phyloP scores from a whole-genome alignment of 1,140 invertebrate genomes.

The Harpegnathos saltator region DNA sequence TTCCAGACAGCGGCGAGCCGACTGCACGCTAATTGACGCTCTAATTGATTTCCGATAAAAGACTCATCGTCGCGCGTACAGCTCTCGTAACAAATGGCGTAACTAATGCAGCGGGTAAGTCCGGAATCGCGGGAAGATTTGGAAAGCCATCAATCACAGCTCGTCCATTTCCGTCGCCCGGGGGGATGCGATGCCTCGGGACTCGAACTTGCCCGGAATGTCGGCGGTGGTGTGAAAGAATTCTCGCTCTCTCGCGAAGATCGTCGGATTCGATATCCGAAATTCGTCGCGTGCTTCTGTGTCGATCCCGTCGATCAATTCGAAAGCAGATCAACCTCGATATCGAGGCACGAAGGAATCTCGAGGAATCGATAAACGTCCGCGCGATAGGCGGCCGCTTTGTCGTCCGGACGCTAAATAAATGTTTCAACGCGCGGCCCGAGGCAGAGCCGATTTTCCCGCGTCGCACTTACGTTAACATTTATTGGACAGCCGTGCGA shows the following conservation, averaged over 20 bases:
- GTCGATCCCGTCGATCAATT: conserved; percentile 36
- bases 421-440: conserved; percentile 56
- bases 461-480: conserved; percentile 40
- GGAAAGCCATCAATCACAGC: conserved; percentile 46
- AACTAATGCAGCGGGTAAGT: conserved; percentile 47
- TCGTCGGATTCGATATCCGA: conserved; percentile 54
- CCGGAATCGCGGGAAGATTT: conserved; percentile 29
- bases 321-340: conserved; percentile 61
- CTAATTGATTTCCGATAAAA: conserved; percentile 60
- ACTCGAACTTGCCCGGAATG: conserved; percentile 16
- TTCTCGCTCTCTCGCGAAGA: neutral
- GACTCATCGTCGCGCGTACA: conserved; percentile 22
- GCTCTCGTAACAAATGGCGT: conserved; percentile 30
- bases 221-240: conserved; percentile 11
- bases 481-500: conserved; percentile 49
- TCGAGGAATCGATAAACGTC: conserved; percentile 62
- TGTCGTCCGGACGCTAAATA: conserved; percentile 45
- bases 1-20: neutral
- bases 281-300: conserved; percentile 49
- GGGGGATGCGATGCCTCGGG: conserved; percentile 25
- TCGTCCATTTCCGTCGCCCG: conserved; percentile 37
- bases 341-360: conserved; percentile 60
- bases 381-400: conserved; percentile 19
- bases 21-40: conserved; percentile 28
- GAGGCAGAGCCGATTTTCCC: conserved; percentile 30